phyloP scores from a whole-genome alignment of 2,113 vertebrate species.

The Anguilla japonica region DNA sequence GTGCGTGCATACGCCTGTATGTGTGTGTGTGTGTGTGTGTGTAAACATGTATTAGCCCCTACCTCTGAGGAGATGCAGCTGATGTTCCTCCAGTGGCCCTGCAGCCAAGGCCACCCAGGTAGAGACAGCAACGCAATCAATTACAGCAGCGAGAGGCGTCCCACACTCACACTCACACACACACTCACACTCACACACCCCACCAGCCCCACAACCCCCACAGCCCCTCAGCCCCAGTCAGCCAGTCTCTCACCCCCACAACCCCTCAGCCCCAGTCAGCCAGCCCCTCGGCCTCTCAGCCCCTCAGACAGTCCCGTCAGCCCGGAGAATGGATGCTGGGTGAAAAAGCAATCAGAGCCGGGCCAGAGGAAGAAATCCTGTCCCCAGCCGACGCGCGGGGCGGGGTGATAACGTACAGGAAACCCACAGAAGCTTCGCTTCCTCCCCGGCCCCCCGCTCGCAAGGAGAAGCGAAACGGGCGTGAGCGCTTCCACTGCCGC shows the following conservation, averaged over 20 bases:
- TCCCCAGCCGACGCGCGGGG: not conserved
- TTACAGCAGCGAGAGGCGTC: not conserved
- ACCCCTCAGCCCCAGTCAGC: too few relatives aligned
- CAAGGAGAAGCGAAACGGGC: conserved; percentile 27
- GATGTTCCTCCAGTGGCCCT: conserved; percentile 16
- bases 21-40: not conserved
- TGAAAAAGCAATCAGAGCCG: not conserved
- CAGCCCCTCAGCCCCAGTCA: too few relatives aligned
- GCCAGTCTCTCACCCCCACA: too few relatives aligned
- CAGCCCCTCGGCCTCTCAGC: too few relatives aligned
- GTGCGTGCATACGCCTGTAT: not conserved
- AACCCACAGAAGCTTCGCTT: conserved; percentile 47
- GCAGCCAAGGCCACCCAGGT: conserved; percentile 7
- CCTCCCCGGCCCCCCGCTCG: conserved; percentile 6
- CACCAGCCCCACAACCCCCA: too few relatives aligned
- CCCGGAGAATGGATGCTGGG: not conserved
- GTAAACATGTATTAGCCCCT: not conserved
- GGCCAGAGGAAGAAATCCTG: not conserved
- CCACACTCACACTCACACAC: not conserved
- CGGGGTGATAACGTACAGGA: conserved; percentile 41
- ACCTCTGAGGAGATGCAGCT: conserved; percentile 28
- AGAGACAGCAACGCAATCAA: conserved; percentile 17
- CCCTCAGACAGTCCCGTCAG: not conserved
- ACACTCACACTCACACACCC: not conserved
- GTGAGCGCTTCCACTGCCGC: conserved; percentile 41